A percentile compares a stretch with the other conserved stretches of the same genome.
phyloP scores from a whole-genome alignment of 2,888 invertebrate genomes.

The Metacarcinus magister region DNA sequence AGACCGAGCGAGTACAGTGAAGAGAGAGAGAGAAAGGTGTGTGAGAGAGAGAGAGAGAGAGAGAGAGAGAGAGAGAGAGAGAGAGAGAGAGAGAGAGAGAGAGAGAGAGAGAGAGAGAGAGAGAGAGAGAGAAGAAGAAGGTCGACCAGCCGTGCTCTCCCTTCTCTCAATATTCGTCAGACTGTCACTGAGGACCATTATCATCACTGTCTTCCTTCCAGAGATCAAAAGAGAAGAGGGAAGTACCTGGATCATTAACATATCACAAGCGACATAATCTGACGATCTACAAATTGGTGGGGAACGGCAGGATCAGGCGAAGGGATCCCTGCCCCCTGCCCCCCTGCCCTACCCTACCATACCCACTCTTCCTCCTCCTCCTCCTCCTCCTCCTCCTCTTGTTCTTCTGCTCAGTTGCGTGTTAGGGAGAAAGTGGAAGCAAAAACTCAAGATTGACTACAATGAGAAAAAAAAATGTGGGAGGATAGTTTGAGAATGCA shows the following conservation, averaged over 20 bases:
- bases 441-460: neutral
- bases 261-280: slow-evolving; percentile 15
- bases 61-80: neutral
- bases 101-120: neutral
- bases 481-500: no score
- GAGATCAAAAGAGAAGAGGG: slow-evolving; percentile 26
- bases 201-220: neutral
- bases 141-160: neutral
- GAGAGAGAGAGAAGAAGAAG: neutral
- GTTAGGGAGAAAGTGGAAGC: slow-evolving; percentile 3
- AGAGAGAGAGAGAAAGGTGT: no score
- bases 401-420: neutral
- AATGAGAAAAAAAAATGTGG: neutral
- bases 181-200: neutral
- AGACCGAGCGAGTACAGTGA: no score
- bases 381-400: neutral
- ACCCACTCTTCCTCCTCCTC: neutral
- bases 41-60: neutral
- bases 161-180: slow-evolving; percentile 26
- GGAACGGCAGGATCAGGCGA: slow-evolving; percentile 8
- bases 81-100: neutral
- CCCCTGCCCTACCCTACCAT: neutral
- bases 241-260: slow-evolving; percentile 10
- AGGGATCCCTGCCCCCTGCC: neutral
- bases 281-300: neutral